These are phyloP conservation scores for Halcyon badia DNA, from an alignment of 2,797 vertebrate genomes.

Conservation along the genomic window DNA sequence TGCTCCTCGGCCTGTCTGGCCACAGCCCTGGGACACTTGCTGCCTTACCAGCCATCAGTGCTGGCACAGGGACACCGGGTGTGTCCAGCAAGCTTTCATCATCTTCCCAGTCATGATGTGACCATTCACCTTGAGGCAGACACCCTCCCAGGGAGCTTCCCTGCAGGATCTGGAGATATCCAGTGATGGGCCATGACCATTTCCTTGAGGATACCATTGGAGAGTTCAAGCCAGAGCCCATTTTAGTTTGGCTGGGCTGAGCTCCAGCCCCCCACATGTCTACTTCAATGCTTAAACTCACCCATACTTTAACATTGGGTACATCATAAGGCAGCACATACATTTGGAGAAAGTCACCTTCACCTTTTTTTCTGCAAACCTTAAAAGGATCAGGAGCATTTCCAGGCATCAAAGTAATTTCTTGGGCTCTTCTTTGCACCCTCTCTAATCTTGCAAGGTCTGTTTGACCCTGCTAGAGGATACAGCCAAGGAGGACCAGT, in stretches of 20 bases:
- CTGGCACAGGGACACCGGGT: not conserved
- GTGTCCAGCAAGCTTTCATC: not conserved
- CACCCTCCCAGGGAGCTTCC: not conserved
- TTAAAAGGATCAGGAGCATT: not conserved
- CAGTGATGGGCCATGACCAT: not conserved
- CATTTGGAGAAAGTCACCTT: not conserved
- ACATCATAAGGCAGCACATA: fast-evolving
- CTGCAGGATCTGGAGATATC: not conserved
- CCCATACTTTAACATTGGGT: not conserved
- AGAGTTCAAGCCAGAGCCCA: fast-evolving
- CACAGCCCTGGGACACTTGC: fast-evolving
- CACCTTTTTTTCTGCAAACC: fast-evolving
- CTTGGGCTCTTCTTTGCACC: not conserved
- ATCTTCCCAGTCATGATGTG: not conserved
- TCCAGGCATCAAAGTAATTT: not conserved
- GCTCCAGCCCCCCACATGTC: not conserved
- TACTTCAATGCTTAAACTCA: not conserved
- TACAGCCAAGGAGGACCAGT: not conserved
- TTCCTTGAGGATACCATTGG: not conserved
- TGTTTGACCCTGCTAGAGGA: not conserved
- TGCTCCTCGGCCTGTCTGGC: fast-evolving
- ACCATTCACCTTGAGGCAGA: not conserved
- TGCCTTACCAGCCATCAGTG: not conserved
- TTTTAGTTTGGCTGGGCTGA: not conserved
- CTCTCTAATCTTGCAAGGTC: not conserved